Evolutionary conservation across 2,113 vertebrate genomes (phyloP), one percentile per base, ranked within the genome.

Genomic region (Oplegnathus fasciatus): DNA sequence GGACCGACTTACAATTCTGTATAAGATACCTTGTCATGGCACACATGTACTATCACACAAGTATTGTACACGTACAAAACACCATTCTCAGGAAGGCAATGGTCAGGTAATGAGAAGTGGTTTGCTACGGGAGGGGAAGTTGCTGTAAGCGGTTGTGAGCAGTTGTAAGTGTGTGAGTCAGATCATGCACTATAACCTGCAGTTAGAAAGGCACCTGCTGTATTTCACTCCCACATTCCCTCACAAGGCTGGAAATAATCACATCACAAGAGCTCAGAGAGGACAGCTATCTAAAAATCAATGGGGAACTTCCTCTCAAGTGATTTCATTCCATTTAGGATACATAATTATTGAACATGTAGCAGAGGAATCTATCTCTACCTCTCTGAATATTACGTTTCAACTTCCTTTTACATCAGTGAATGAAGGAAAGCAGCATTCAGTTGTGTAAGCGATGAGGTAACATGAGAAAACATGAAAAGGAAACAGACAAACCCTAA

Each of bases 151-250:
- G 18, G 34, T 57, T 50, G 44, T 83, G 46, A 68, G 80, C 71
- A 18, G 60, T 55, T 81, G 32, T 44, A 46, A 82, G 71, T 58
- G 73, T 72, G 71, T 86, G 76, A 83, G 50, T 83, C 26, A 44
- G 42, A 87, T 86, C 80, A 88, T 89, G 83, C 80, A 85, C 75
- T 86, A 42, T 46, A 81, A 84, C 81, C 89, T 92, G 86, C 79
- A 76, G 78, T 92, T 78, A 73, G 50, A 92, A 93, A 94, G 92
- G 94, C 93, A 94, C 92, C 93, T 82, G 76, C 89, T 88, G 78
- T 86, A 83, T 85, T 83, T 85, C 64, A 81, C 60, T 58, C 82
- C 79, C 72, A 72, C 61, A 28, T 68, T 71, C 60, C 79, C 62
- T 55, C 37, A 77, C 52, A 37, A 37, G 34, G 34, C 34, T 37